Evolutionary conservation across 2,888 invertebrate genomes (phyloP).

Genomic region (Mimumesa dahlbomi): DNA sequence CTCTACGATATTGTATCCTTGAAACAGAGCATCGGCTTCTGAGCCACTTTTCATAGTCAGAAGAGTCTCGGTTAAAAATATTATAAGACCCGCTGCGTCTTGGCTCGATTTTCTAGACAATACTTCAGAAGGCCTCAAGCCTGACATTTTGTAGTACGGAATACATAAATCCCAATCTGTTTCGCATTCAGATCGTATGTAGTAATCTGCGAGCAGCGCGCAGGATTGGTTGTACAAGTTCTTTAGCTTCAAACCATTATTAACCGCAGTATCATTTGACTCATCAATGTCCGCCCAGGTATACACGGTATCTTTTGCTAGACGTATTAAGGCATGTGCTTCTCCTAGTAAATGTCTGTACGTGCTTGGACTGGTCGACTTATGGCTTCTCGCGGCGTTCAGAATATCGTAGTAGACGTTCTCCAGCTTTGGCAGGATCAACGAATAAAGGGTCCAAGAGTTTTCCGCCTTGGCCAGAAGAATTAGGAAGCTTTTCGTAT

Average conservation of each 20-base stretch:
- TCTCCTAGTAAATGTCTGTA: slow-evolving; percentile 88
- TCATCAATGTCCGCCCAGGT: slow-evolving; percentile 45
- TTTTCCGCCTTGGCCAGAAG: slow-evolving; percentile 83
- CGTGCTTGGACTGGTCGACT: slow-evolving; percentile 84
- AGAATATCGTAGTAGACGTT: slow-evolving; percentile 87
- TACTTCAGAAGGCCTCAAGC: slow-evolving; percentile 81
- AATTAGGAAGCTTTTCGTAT: slow-evolving; percentile 81
- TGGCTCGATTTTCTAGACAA: slow-evolving; percentile 74
- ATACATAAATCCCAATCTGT: slow-evolving; percentile 80
- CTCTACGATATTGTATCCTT: slow-evolving; percentile 76
- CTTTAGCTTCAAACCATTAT: slow-evolving; percentile 73
- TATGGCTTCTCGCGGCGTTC: slow-evolving; percentile 85
- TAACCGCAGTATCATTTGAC: slow-evolving; percentile 52
- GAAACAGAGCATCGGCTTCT: slow-evolving; percentile 81
- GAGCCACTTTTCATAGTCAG: slow-evolving; percentile 79
- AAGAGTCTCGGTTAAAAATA: slow-evolving; percentile 75
- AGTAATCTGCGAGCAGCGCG: slow-evolving; percentile 83
- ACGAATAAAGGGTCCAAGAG: slow-evolving; percentile 88
- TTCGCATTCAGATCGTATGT: slow-evolving; percentile 80
- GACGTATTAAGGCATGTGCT: slow-evolving; percentile 86
- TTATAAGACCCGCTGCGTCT: slow-evolving; percentile 73
- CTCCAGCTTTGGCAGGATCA: slow-evolving; percentile 85
- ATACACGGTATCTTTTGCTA: slow-evolving; percentile 75
- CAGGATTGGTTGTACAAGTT: slow-evolving; percentile 82
- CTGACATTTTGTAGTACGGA: slow-evolving; percentile 83